These are phyloP conservation scores for Esperia sulphurella DNA, from an alignment of 2,888 invertebrate genomes.

Conservation along the genomic window DNA sequence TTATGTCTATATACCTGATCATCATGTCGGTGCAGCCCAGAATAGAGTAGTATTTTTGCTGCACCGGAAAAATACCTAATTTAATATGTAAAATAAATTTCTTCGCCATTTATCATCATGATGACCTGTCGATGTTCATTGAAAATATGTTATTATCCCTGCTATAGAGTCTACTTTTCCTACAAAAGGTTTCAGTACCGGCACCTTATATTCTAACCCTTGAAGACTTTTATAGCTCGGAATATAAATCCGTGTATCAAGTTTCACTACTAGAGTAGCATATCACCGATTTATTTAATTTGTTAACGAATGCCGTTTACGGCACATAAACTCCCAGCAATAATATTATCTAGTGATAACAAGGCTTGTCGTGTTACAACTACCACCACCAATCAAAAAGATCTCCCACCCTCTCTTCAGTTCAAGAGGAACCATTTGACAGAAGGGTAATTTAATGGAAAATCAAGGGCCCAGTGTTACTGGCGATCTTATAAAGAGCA, in stretches of 20 bases:
- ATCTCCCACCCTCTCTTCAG: conserved; percentile 15
- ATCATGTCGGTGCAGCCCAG: too few relatives aligned
- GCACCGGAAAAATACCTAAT: too few relatives aligned
- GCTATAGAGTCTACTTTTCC: too few relatives aligned
- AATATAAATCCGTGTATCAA: conserved; percentile 29
- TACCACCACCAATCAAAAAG: conserved; percentile 23
- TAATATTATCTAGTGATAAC: conserved; percentile 44
- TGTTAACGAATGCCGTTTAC: conserved; percentile 41
- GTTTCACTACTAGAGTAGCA: conserved; percentile 23
- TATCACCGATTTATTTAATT: conserved; percentile 39
- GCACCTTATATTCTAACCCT: neutral
- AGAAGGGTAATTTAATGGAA: conserved; percentile 22
- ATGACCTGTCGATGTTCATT: too few relatives aligned
- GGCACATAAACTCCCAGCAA: conserved; percentile 40
- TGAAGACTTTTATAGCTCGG: conserved; percentile 21
- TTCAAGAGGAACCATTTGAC: neutral
- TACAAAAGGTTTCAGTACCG: neutral
- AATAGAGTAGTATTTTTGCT: too few relatives aligned
- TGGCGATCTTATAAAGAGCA: conserved; percentile 27
- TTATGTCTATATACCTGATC: too few relatives aligned
- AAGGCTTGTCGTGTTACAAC: conserved; percentile 35
- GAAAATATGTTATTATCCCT: too few relatives aligned
- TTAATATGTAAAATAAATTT: too few relatives aligned
- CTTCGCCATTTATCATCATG: too few relatives aligned
- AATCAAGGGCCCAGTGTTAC: conserved; percentile 18